A percentile compares a stretch with the other conserved stretches of the same genome.
Evolutionary conservation across 2,113 vertebrate species (phyloP).

Genomic region (Microcebus tavaratra): DNA sequence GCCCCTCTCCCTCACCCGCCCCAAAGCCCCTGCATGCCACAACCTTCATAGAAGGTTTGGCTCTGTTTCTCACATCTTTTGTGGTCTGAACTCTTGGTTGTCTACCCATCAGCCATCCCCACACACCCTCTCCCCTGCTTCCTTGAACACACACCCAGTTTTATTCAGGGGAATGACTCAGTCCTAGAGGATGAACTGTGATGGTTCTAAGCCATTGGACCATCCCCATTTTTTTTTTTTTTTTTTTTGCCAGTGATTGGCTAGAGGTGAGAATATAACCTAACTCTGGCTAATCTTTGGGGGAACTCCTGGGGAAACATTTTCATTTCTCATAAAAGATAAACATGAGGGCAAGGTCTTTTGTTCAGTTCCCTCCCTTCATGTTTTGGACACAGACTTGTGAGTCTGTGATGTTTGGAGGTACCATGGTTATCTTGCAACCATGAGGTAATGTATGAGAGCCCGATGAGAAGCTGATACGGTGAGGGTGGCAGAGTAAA

Average conservation of each 20-base stretch:
- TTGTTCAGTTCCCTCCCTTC: background rate
- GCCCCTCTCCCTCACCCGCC: accelerated
- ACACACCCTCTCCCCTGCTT: accelerated
- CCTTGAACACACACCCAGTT: background rate
- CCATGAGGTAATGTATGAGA: background rate
- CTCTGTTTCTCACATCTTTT: background rate
- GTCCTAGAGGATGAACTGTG: background rate
- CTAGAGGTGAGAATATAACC: background rate
- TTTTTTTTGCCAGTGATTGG: background rate
- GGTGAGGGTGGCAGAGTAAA: background rate
- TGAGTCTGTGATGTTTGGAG: background rate
- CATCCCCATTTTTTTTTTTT: background rate
- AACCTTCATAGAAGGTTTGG: background rate
- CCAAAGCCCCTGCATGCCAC: background rate
- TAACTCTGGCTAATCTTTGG: background rate
- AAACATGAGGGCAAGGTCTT: background rate
- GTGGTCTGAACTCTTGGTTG: background rate
- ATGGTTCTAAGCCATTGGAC: background rate
- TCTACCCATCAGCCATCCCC: background rate
- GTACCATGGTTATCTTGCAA: background rate
- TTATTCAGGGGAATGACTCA: background rate
- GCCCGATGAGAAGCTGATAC: background rate
- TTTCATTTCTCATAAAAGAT: background rate
- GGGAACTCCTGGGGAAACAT: background rate
- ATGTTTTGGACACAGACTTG: background rate